These are phyloP conservation scores for Cydia amplana DNA, from an alignment of 1,140 invertebrate species.

Conservation along the genomic window DNA sequence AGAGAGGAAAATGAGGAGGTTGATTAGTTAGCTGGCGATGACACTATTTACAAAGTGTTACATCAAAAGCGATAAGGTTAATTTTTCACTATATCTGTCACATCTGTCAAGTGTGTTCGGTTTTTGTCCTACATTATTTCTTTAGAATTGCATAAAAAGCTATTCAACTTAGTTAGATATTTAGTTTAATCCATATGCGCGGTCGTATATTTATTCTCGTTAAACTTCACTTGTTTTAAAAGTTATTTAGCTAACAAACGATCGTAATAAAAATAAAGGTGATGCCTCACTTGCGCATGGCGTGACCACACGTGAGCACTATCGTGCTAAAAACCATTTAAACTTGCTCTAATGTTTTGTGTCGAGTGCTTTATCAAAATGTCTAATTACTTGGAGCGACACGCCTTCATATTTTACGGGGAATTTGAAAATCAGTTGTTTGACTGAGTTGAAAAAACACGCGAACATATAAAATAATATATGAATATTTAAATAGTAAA, in stretches of 20 bases:
- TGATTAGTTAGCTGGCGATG: too few species aligned
- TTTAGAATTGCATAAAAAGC: too few species aligned
- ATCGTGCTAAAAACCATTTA: conserved; percentile 14
- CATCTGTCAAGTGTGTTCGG: too few species aligned
- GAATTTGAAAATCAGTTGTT: conserved; percentile 2
- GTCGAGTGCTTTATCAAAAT: conserved; percentile 28
- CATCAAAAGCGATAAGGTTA: too few species aligned
- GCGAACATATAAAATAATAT: not conserved
- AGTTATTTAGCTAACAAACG: not conserved
- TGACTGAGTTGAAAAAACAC: not conserved
- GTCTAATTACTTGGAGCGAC: conserved; percentile 20
- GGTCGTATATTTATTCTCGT: too few species aligned
- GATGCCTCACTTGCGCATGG: conserved; percentile 19
- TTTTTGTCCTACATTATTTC: too few species aligned
- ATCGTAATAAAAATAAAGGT: not conserved
- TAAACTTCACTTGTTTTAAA: not conserved
- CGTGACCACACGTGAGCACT: conserved; percentile 15
- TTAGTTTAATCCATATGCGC: too few species aligned
- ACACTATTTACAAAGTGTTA: too few species aligned
- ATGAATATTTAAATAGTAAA: too few species aligned
- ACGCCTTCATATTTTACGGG: conserved; percentile 2
- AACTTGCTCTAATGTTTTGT: conserved; percentile 26
- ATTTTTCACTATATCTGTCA: too few species aligned
- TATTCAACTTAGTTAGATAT: too few species aligned
- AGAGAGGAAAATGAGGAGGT: too few species aligned